Conservation (phyloP, 1,140 invertebrate species). For the Camponotus pennsylvanicus region DNA sequence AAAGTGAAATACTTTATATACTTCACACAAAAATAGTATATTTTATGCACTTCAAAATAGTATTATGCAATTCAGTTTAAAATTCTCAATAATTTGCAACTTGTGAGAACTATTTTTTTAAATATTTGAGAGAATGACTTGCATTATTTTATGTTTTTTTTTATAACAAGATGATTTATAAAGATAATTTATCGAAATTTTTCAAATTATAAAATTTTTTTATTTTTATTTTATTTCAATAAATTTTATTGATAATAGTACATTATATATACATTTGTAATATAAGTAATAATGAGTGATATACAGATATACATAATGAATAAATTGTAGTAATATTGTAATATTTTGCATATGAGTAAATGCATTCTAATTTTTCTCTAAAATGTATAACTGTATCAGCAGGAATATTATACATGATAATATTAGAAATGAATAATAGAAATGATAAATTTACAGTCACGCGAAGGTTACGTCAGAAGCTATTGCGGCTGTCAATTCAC, state of each 20-base stretch:
- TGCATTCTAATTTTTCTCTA: not conserved
- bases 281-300: too few relatives aligned
- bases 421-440: conserved; percentile 55
- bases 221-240: not conserved
- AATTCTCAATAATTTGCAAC: not conserved
- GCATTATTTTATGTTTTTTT: not conserved
- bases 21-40: not conserved
- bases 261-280: not conserved
- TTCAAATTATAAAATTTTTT: not conserved
- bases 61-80: conserved; percentile 4
- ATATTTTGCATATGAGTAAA: not conserved
- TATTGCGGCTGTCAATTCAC: conserved; percentile 45
- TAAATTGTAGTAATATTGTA: conserved; percentile 5
- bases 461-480: conserved; percentile 74
- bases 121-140: not conserved
- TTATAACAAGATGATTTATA: not conserved
- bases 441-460: conserved; percentile 71
- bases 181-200: conserved; percentile 14
- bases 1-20: not conserved
- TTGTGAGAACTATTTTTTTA: too few relatives aligned
- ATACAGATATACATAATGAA: not conserved
- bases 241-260: not conserved
- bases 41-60: not conserved
- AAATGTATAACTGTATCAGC: not conserved
- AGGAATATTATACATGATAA: conserved; percentile 60